Base-by-base conservation (phyloP, 1,140 invertebrate genomes). In the Hypsibius dujardini region DNA sequence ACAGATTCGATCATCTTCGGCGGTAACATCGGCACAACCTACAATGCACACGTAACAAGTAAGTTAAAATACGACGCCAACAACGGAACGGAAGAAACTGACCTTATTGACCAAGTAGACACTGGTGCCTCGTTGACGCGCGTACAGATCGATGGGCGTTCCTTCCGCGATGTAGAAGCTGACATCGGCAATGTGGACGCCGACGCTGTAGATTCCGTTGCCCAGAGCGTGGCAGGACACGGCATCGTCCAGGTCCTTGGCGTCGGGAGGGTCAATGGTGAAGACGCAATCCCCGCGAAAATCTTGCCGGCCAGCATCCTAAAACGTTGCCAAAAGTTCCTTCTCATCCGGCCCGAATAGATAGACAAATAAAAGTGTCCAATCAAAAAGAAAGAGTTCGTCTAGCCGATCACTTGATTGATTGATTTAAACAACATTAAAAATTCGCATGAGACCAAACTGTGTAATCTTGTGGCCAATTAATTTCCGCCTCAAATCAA, bases 141-240 rank as follows among this genome's bases (percentile, higher is more conserved):
- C 89, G 75, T 84, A 82, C 72, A 81, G 77, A 78, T 95, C 91
- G 47, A 93, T 75, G 47, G 80, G 78, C 1, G 85, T 85, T 62
- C 83, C 83, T 77, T 88, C 86, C 70, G 83, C 74, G 28, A 96
- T 80, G 79, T 88, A 95, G 78, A 86, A 87, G 1, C 87, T 83
- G 0, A 94, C 92, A 82, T 96, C 92, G 1, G 92, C 88, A 76
- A 96, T 95, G 76, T 95, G 92, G 15, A 96, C 90, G 28, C 91
- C 92, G 70, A 95, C 84, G 82, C 90, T 84, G 76, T 81, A 88
- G 76, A 86, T 84, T 70, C 87, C 86, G 79, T 89, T 86, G 1
- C 75, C 76, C 1, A 83, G 77, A 59, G 87, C 79, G 77, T 84
- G 84, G 75, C 88, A 87, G 7, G 90, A 93, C 7, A 95, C 76